Percentiles rank a stretch among this genome's conserved stretches.
Conservation (phyloP, 2,113 vertebrate genomes). For the Zonotrichia leucophrys region DNA sequence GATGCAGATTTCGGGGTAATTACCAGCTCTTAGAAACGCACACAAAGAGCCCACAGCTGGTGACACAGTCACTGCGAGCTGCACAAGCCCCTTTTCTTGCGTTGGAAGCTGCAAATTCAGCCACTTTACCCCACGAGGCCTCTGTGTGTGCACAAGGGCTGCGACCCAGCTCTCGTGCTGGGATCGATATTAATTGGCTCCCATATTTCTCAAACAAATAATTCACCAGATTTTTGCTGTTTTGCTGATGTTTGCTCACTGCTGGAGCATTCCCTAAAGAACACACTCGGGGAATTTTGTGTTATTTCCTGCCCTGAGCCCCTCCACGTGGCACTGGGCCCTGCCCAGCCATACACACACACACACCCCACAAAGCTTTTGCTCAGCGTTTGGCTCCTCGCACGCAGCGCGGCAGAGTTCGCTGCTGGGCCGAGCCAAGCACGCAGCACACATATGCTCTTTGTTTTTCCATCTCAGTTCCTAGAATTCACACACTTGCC, state of each 20-base stretch:
- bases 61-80: background rate
- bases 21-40: conserved; percentile 10
- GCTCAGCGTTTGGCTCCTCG: background rate
- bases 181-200: background rate
- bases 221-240: background rate
- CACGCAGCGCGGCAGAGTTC: background rate
- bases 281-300: fast-evolving
- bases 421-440: background rate
- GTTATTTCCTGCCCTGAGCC: background rate
- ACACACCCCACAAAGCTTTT: background rate
- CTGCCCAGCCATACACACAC: background rate
- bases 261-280: background rate
- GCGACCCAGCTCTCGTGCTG: background rate
- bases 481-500: background rate
- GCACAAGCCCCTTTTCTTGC: background rate
- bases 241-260: background rate
- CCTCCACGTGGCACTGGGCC: background rate
- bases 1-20: conserved; percentile 49
- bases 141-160: background rate
- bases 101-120: background rate
- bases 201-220: background rate
- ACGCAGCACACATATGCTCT: conserved; percentile 24
- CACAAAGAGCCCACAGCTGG: conserved; percentile 44
- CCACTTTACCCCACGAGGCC: background rate
- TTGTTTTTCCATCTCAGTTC: background rate